Evolutionary conservation across 2,888 invertebrate species (phyloP).

Genomic region (Diaperis boleti): DNA sequence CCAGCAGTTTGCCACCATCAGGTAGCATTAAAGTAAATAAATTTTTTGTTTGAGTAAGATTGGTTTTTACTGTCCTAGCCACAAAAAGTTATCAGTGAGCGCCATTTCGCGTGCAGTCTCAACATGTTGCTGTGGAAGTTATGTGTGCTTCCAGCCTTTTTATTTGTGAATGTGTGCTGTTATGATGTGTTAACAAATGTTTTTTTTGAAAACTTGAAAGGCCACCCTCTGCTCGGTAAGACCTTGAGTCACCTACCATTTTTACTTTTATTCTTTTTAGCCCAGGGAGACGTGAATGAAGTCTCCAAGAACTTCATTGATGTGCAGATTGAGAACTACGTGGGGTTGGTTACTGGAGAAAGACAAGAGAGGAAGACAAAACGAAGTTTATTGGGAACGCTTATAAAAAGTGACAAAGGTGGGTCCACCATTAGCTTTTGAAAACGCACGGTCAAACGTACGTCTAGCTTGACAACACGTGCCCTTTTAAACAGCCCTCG

Average conservation of each 20-base stretch:
- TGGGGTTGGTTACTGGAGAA: slow-evolving; percentile 51
- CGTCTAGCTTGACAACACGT: no score
- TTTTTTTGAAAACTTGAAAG: slow-evolving; percentile 53
- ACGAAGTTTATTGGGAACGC: slow-evolving; percentile 53
- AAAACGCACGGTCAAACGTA: no score
- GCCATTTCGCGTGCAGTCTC: neutral
- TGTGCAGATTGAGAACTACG: slow-evolving; percentile 57
- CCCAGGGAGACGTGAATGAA: slow-evolving; percentile 48
- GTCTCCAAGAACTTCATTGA: slow-evolving; percentile 57
- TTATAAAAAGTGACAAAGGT: slow-evolving; percentile 47
- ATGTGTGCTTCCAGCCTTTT: neutral
- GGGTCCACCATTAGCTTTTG: slow-evolving; percentile 27
- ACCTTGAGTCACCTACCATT: no score
- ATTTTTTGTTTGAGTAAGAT: slow-evolving; percentile 5
- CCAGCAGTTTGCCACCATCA: slow-evolving; percentile 84
- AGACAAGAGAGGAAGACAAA: slow-evolving; percentile 49
- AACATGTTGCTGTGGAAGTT: neutral
- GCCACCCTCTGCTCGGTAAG: slow-evolving; percentile 52
- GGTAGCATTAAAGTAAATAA: slow-evolving; percentile 66
- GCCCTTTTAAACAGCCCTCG: no score
- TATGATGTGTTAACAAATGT: slow-evolving; percentile 45
- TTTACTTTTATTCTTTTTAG: slow-evolving; percentile 43
- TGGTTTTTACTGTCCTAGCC: slow-evolving; percentile 9
- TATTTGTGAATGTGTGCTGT: neutral
- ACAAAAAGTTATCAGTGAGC: slow-evolving; percentile 26